Evolutionary conservation across 2,888 invertebrate species (phyloP).

Genomic region (Caenorhabditis sp.): DNA sequence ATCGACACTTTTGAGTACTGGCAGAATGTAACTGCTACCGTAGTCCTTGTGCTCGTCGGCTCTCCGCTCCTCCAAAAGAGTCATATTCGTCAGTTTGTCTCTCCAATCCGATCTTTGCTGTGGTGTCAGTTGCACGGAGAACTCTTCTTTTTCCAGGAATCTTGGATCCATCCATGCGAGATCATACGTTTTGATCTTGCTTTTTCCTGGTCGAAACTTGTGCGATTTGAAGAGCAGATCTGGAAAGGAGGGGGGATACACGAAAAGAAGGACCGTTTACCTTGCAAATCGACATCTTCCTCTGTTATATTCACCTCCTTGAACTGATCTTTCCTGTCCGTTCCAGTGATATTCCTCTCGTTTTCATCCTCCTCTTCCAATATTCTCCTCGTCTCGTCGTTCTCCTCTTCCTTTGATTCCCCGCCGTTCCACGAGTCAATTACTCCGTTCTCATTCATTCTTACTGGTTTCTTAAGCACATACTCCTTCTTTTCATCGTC

Average conservation of each 20-base stretch:
- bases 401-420: constrained; percentile 45
- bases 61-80: constrained; percentile 46
- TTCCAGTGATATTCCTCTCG: background rate
- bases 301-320: constrained; percentile 36
- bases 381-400: constrained; percentile 30
- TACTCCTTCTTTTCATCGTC: constrained; percentile 51
- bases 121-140: constrained; percentile 33
- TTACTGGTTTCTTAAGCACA: constrained; percentile 39
- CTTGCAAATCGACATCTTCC: constrained; percentile 24
- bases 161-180: constrained; percentile 55
- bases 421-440: constrained; percentile 57
- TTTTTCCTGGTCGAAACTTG: constrained; percentile 35
- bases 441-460: constrained; percentile 43
- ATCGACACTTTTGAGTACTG: constrained; percentile 75
- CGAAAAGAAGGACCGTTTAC: background rate
- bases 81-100: constrained; percentile 47
- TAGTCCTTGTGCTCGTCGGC: constrained; percentile 72
- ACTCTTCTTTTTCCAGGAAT: constrained; percentile 63
- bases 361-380: constrained; percentile 35
- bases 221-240: constrained; percentile 32
- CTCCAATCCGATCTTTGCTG: constrained; percentile 49
- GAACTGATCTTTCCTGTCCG: constrained; percentile 3
- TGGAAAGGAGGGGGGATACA: constrained; percentile 21
- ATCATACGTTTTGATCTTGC: constrained; percentile 41
- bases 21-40: constrained; percentile 80